Evolutionary conservation across 1,140 invertebrate genomes (phyloP), one percentile per base, ranked within the genome.

Genomic region (Armadillidium nasatum): DNA sequence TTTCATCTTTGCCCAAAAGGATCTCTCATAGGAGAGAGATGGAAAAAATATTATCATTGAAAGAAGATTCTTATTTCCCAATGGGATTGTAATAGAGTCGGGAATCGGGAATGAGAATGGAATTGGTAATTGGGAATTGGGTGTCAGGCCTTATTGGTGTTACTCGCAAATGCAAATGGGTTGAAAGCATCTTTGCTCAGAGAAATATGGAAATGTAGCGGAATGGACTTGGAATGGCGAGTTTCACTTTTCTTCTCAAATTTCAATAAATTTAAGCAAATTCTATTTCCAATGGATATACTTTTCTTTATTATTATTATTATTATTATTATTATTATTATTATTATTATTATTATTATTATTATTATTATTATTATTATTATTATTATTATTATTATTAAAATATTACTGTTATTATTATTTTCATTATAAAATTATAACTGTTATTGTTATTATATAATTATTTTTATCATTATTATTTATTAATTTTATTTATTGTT

Each of bases 91-190:
- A 60, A 60, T 60, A 60, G 50, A 60, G 19, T 60, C 50, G 50
- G 50, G 50, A 60, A 60, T 60, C 50, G 50, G 50, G 50, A 7
- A 60, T 60, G 50, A 60, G 50, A 60, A 60, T 60, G 50, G 50
- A 60, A 60, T 60, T 60, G 50, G 19, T 60, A 60, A 60, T 60
- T 60, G 50, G 50, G 50, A 60, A 60, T 60, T 60, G 50, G 50
- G 50, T 60, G 50, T 60, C 50, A 60, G 50, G 7, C 11, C 50
- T 15, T 60, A 60, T 60, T 60, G 50, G 50, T 60, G 50, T 60
- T 60, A 60, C 50, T 60, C 50, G 50, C 50, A 60, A 19, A 60
- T 60, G 50, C 50, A 60, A 60, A 60, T 60, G 50, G 50, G 50
- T 60, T 60, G 50, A 60, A 60, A 60, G 50, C 50, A 60, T 60